phyloP scores from a whole-genome alignment of 2,797 vertebrate species.

The Myioborus melanocephalus region DNA sequence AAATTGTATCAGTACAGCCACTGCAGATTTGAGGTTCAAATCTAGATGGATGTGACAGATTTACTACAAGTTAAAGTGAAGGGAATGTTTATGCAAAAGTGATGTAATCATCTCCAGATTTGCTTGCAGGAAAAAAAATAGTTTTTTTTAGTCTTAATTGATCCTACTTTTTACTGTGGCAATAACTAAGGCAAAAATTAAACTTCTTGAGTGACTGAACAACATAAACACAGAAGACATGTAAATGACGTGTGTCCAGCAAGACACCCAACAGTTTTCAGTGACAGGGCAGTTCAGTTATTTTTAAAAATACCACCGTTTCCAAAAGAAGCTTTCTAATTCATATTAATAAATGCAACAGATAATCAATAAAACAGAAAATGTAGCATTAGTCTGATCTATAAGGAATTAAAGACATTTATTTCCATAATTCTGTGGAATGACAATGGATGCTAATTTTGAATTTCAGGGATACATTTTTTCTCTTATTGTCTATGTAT shows the following conservation, averaged over 20 bases:
- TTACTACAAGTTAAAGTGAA: background rate
- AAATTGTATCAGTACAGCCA: background rate
- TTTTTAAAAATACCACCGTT: background rate
- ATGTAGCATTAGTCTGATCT: background rate
- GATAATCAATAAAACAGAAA: background rate
- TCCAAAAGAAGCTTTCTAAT: background rate
- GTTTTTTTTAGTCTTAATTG: background rate
- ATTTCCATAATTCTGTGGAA: background rate
- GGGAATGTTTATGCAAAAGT: background rate
- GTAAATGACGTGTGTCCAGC: background rate
- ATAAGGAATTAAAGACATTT: background rate
- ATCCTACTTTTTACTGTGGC: background rate
- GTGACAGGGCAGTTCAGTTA: background rate
- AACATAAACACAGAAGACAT: background rate
- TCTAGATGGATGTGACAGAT: background rate
- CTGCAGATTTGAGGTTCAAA: background rate
- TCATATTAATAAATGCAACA: background rate
- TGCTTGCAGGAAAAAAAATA: background rate
- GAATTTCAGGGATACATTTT: background rate
- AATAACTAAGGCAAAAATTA: background rate
- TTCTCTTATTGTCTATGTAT: background rate
- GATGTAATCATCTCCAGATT: background rate
- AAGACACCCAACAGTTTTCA: background rate
- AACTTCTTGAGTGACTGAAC: background rate
- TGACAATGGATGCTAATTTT: background rate